phyloP scores from a whole-genome alignment of 1,140 invertebrate genomes.

The Camponotus vicinus region DNA sequence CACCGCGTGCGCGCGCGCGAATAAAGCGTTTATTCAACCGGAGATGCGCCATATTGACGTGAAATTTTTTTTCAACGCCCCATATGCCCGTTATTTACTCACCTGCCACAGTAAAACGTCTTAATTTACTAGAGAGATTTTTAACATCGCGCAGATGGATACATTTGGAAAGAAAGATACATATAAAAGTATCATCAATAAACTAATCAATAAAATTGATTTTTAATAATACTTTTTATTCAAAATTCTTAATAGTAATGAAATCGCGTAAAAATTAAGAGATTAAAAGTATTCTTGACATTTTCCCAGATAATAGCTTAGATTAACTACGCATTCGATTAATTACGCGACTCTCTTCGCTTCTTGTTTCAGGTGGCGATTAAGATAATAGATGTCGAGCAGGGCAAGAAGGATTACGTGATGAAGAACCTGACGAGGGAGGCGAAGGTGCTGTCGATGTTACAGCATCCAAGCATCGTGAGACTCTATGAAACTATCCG shows the following conservation, averaged over 20 bases:
- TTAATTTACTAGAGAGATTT: slow-evolving; percentile 14
- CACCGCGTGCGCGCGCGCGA: slow-evolving; percentile 5
- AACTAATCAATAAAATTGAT: neutral
- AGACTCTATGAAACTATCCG: slow-evolving; percentile 90
- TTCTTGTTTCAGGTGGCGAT: slow-evolving; percentile 88
- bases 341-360: slow-evolving; percentile 18
- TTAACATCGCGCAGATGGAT: neutral
- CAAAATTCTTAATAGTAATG: neutral
- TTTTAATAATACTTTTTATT: neutral
- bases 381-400: slow-evolving; percentile 90
- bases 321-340: slow-evolving; percentile 12
- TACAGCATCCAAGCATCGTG: slow-evolving; percentile 90
- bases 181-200: slow-evolving; percentile 8
- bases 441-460: slow-evolving; percentile 88
- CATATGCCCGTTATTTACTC: slow-evolving; percentile 34
- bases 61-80: slow-evolving; percentile 37
- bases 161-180: neutral
- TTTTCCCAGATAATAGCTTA: neutral
- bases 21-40: slow-evolving; percentile 55
- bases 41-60: slow-evolving; percentile 45
- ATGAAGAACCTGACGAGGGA: slow-evolving; percentile 89
- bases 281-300: neutral
- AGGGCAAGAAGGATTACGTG: slow-evolving; percentile 90
- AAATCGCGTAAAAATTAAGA: neutral
- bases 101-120: slow-evolving; percentile 13